Conservation (phyloP, 2,888 invertebrate genomes). For the Camptogramma bilineatum region DNA sequence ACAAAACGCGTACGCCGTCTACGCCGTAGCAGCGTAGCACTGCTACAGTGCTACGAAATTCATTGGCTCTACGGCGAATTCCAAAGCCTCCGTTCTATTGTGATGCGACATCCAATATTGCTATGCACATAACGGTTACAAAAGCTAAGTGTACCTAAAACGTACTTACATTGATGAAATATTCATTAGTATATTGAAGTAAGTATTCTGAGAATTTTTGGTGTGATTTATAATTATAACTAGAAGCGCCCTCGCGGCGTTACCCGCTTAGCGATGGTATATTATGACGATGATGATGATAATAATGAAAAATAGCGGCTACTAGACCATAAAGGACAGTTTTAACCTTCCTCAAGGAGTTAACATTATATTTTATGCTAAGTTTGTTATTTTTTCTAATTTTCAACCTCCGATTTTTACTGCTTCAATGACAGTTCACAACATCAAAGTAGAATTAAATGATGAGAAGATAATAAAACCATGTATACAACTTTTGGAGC, state of each 20-base stretch:
- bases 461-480: not conserved
- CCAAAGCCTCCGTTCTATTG: conserved; percentile 1
- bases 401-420: too few species aligned
- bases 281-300: too few species aligned
- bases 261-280: too few species aligned
- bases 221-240: too few species aligned
- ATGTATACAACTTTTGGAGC: not conserved
- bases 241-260: too few species aligned
- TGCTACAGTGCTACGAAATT: conserved; percentile 14
- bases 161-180: not conserved
- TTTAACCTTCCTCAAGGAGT: too few species aligned
- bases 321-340: too few species aligned
- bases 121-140: conserved; percentile 3
- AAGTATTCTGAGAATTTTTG: too few species aligned
- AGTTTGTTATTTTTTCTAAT: too few species aligned
- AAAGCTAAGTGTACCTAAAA: not conserved
- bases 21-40: conserved; percentile 18
- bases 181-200: not conserved
- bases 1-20: conserved; percentile 16
- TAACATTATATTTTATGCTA: too few species aligned
- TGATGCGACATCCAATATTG: conserved; percentile 2
- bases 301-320: too few species aligned
- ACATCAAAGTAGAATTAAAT: not conserved
- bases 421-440: not conserved
- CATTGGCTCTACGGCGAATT: conserved; percentile 10